Base-by-base conservation (phyloP, 2,888 invertebrate species). In the Trisateles emortualis region DNA sequence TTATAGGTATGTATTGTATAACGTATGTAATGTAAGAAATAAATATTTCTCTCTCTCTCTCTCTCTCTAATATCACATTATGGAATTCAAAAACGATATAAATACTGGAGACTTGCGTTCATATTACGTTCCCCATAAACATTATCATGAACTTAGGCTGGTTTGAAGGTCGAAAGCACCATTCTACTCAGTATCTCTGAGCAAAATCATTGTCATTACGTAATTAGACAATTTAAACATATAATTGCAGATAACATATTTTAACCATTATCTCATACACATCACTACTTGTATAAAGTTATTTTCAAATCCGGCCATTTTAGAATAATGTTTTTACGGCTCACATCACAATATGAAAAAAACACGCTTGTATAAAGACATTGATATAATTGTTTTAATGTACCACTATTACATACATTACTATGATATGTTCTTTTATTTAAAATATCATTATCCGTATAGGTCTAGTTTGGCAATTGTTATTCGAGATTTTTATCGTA, bases 401-500 rank as follows among this genome's bases (percentile, higher is more conserved):
- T 76, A 50, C 43, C 54, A 67, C 73, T 78, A 85, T 86, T 85
- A 84, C 54, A 59, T 79, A 74, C 80, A 82, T 81, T 80, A 78
- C 74, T 75, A 82, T 83, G 79, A 85, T 85, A 86, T 85, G 80
- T 86, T 84, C 78, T 86, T 85, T 88, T 85, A 88, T 87, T 85
- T 84, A 83, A 84, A 87, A 86, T 74, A 82, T 65, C 82, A 84
- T 84, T 82, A 83, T 70, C 48, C 55, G 22, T 48, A 61, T 62
- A 57, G 67, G 67, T 78, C 78, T 81, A 82, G 84, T 83, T 81
- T 76, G 68, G 61, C 82, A 79, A 86, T 90, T 86, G 81, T 85
- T 86, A 88, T 87, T 79, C 77, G 83, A 87, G 89, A 91, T 91
- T 89, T 87, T 88, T 88, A 92, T 92, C 91, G 56, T 60, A 89